phyloP scores from a whole-genome alignment of 2,888 invertebrate species.

The Brassicogethes aeneus region DNA sequence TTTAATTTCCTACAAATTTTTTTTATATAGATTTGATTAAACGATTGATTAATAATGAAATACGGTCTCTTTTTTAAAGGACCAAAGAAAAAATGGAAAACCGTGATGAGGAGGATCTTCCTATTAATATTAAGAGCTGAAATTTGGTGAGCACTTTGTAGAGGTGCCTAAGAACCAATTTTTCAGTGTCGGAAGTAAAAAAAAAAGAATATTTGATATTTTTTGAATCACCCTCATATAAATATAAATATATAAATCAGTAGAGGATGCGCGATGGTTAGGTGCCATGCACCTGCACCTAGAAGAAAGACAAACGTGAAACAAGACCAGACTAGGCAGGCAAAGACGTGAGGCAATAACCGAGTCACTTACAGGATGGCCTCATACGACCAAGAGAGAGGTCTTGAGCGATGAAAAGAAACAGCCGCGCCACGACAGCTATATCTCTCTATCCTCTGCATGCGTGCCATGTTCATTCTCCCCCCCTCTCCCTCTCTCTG shows the following conservation, averaged over 20 bases:
- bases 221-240: too few species aligned
- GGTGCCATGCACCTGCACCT: slow-evolving; percentile 3
- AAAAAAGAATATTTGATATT: not conserved
- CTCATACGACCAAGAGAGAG: not conserved
- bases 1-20: too few species aligned
- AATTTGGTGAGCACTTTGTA: not conserved
- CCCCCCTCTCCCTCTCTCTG: not conserved
- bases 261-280: too few species aligned
- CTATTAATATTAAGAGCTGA: too few species aligned
- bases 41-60: too few species aligned
- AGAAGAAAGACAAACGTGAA: slow-evolving; percentile 3
- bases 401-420: too few species aligned
- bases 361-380: slow-evolving; percentile 2
- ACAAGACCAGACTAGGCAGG: slow-evolving; percentile 1
- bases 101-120: too few species aligned
- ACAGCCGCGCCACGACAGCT: not conserved
- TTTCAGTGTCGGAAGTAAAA: not conserved
- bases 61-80: too few species aligned
- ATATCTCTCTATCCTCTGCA: not conserved
- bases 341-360: slow-evolving; percentile 5
- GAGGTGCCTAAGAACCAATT: not conserved
- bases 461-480: not conserved
- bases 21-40: too few species aligned
- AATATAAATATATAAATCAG: too few species aligned
- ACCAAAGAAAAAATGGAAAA: too few species aligned